phyloP scores from a whole-genome alignment of 2,888 invertebrate genomes.

The Aethes cnicana region DNA sequence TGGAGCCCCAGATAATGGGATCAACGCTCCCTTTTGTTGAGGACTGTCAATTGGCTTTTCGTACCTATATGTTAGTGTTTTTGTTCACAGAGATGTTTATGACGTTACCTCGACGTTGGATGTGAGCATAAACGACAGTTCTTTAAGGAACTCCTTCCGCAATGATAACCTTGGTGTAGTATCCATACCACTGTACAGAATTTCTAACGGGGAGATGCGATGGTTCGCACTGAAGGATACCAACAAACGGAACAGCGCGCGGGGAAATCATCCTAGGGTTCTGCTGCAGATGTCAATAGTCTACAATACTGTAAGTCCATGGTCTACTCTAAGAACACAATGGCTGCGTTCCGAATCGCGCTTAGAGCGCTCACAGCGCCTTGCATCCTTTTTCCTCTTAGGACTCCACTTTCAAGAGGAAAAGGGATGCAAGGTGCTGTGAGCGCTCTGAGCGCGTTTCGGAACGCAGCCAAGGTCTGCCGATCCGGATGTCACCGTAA shows the following conservation, averaged over 20 bases:
- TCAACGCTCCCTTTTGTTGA: too few species aligned
- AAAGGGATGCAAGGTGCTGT: too few species aligned
- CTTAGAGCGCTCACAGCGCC: too few species aligned
- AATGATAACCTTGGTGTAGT: conserved; percentile 61
- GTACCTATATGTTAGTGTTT: neutral
- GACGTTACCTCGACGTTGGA: conserved; percentile 68
- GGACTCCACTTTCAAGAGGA: too few species aligned
- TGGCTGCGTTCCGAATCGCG: too few species aligned
- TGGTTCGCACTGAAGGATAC: conserved; percentile 71
- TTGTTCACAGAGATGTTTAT: conserved; percentile 61
- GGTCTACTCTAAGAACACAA: neutral
- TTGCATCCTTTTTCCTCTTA: too few species aligned
- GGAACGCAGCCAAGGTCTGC: too few species aligned
- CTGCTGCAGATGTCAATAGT: conserved; percentile 60
- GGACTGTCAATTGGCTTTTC: too few species aligned
- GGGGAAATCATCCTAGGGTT: conserved; percentile 68
- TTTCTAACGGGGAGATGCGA: conserved; percentile 53
- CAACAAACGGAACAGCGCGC: conserved; percentile 55
- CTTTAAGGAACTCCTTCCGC: conserved; percentile 46
- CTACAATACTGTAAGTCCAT: conserved; percentile 68
- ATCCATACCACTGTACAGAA: conserved; percentile 63
- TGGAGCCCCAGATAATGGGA: too few species aligned
- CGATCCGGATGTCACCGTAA: too few species aligned
- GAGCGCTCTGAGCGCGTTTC: too few species aligned
- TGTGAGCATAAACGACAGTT: conserved; percentile 60